Evolutionary conservation across 2,113 vertebrate species (phyloP).

Genomic region (Serilophus lunatus): DNA sequence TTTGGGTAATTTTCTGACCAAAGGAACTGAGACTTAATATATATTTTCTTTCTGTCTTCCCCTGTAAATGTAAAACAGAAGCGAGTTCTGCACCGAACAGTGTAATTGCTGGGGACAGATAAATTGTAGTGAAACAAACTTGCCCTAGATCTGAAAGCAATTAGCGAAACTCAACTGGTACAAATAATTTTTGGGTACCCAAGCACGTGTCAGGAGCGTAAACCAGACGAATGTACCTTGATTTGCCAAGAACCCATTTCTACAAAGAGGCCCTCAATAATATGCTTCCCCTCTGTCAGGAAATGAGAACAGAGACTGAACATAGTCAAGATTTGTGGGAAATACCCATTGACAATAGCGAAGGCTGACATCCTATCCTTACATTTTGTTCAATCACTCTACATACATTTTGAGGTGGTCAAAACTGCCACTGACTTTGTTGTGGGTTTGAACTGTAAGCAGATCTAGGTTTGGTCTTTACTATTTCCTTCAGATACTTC

Average conservation of each 20-base stretch:
- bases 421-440: not conserved
- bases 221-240: not conserved
- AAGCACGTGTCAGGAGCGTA: not conserved
- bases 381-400: not conserved
- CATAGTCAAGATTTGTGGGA: not conserved
- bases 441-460: not conserved
- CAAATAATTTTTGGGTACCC: conserved; percentile 41
- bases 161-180: conserved; percentile 23
- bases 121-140: conserved; percentile 14
- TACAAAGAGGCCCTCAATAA: not conserved
- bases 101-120: conserved; percentile 28
- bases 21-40: not conserved
- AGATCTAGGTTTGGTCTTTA: not conserved
- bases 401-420: not conserved
- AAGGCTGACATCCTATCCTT: not conserved
- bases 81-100: not conserved
- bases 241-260: not conserved
- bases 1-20: conserved; percentile 59
- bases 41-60: conserved; percentile 5
- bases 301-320: not conserved
- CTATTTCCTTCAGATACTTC: not conserved
- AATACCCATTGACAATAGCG: not conserved
- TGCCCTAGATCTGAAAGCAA: conserved; percentile 24
- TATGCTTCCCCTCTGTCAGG: not conserved
- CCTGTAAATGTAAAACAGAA: conserved; percentile 52